Evolutionary conservation across 2,797 vertebrate genomes (phyloP).

Genomic region (Neopelma chrysocephalum): DNA sequence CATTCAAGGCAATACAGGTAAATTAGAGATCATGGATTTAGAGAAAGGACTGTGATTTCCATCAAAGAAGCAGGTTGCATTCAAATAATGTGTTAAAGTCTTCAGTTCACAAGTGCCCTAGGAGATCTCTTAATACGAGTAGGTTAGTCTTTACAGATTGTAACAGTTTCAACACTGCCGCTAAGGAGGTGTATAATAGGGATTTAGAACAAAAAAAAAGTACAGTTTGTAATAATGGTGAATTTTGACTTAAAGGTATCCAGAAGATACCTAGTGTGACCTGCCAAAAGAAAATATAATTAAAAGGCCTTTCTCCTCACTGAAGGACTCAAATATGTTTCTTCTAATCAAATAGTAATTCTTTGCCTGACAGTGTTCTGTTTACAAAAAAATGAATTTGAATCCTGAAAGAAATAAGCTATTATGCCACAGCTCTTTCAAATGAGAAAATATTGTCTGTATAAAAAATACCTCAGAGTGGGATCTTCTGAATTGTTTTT

Average conservation of each 20-base stretch:
- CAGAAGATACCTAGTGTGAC: background rate
- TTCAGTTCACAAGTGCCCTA: background rate
- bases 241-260: background rate
- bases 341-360: background rate
- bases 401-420: background rate
- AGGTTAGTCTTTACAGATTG: background rate
- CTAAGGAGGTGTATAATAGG: background rate
- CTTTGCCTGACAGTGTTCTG: background rate
- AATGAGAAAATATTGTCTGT: background rate
- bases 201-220: background rate
- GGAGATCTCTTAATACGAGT: background rate
- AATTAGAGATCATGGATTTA: background rate
- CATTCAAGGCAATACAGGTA: slow-evolving; percentile 93
- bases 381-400: background rate
- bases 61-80: background rate
- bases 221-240: background rate
- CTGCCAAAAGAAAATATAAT: background rate
- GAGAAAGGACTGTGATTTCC: background rate
- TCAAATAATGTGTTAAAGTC: background rate
- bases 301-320: background rate
- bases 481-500: background rate
- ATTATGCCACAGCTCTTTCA: background rate
- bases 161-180: background rate
- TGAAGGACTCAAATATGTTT: background rate
- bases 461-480: background rate